Percentiles rank a stretch among this genome's conserved stretches.
Evolutionary conservation across 1,140 invertebrate genomes (phyloP).

Genomic region (Eumaeus atala): DNA sequence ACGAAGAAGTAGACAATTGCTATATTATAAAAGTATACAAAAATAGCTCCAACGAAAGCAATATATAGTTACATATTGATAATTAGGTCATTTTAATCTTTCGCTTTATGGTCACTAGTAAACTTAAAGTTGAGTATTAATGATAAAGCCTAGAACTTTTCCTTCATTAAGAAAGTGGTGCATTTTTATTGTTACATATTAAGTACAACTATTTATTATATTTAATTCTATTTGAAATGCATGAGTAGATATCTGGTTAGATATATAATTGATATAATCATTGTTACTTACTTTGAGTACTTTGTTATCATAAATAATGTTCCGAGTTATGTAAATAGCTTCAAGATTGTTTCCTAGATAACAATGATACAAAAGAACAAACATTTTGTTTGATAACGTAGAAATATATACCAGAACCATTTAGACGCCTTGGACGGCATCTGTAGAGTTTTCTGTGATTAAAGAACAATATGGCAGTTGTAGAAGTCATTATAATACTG

Average conservation of each 20-base stretch:
- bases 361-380: not conserved
- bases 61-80: slow-evolving; percentile 3
- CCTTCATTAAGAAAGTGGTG: not conserved
- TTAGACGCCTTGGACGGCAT: no score
- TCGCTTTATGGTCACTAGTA: not conserved
- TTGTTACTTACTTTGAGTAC: no score
- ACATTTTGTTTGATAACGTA: no score
- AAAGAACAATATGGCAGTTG: no score
- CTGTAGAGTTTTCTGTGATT: no score
- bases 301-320: not conserved
- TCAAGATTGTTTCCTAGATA: not conserved
- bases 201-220: slow-evolving; percentile 10
- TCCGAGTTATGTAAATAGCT: not conserved
- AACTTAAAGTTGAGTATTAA: not conserved
- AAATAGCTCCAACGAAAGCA: not conserved
- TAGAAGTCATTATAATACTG: no score
- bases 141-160: not conserved
- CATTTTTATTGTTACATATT: slow-evolving; percentile 3
- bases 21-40: no score
- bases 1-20: no score
- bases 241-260: not conserved
- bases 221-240: not conserved
- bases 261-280: no score
- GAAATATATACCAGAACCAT: no score
- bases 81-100: not conserved